These are phyloP conservation scores for Merluccius polli DNA, from an alignment of 2,797 vertebrate species.

Conservation along the genomic window DNA sequence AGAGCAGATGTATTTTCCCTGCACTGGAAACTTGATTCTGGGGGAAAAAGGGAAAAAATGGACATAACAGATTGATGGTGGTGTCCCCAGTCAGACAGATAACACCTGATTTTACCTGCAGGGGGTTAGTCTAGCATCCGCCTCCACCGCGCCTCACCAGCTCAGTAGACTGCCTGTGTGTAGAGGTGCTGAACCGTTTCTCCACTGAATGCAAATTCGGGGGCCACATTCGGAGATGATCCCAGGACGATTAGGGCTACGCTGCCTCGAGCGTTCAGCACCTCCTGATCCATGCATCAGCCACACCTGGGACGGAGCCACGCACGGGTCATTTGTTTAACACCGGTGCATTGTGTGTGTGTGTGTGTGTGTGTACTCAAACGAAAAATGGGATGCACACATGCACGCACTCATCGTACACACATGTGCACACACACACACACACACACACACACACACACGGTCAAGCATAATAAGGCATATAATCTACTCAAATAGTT, in stretches of 20 bases:
- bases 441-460: too few relatives aligned
- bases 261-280: constrained; percentile 64
- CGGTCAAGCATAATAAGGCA: not conserved
- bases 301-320: constrained; percentile 68
- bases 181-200: constrained; percentile 67
- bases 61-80: constrained; percentile 73
- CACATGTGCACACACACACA: too few relatives aligned
- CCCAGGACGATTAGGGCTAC: constrained; percentile 66
- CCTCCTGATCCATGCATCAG: constrained; percentile 71
- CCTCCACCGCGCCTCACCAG: constrained; percentile 53
- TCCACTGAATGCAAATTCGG: constrained; percentile 70
- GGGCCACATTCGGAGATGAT: constrained; percentile 72
- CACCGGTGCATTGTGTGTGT: constrained; percentile 60
- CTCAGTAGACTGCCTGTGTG: constrained; percentile 36
- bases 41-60: constrained; percentile 59
- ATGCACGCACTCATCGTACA: too few relatives aligned
- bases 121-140: constrained; percentile 60
- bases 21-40: constrained; percentile 52
- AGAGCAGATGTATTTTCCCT: constrained; percentile 55
- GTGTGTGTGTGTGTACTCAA: not conserved
- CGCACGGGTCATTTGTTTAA: constrained; percentile 70
- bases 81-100: constrained; percentile 74
- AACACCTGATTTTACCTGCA: constrained; percentile 74
- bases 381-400: not conserved
- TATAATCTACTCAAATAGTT: not conserved